Percentiles rank a stretch among this genome's conserved stretches.
Evolutionary conservation across 2,113 vertebrate species (phyloP).

Genomic region (Pheucticus melanocephalus): DNA sequence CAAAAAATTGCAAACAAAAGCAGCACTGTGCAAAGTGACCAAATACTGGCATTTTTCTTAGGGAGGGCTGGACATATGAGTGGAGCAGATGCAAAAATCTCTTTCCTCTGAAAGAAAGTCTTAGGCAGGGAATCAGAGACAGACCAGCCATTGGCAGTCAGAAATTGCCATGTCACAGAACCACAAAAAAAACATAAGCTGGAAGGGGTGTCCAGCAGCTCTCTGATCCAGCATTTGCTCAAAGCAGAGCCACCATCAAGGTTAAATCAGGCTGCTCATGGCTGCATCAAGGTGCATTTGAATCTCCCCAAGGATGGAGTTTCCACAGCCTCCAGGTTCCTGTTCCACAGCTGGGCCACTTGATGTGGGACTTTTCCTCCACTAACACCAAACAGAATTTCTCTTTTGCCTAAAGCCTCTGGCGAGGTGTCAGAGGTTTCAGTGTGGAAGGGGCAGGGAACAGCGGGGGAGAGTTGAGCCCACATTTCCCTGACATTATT

Average conservation of each 20-base stretch:
- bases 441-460: background rate
- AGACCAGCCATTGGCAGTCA: background rate
- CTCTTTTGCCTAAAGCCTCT: background rate
- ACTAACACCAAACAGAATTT: background rate
- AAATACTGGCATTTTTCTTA: background rate
- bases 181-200: accelerated
- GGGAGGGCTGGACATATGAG: background rate
- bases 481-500: accelerated
- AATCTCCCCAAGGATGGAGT: background rate
- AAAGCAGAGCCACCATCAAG: background rate
- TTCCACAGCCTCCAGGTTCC: background rate
- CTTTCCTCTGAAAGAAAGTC: background rate
- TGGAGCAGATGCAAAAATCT: background rate
- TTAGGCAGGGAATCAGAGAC: background rate
- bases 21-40: background rate
- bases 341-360: background rate
- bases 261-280: background rate
- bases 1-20: background rate
- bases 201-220: background rate
- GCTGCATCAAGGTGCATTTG: background rate
- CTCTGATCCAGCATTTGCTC: background rate
- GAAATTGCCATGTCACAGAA: background rate
- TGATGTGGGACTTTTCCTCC: background rate
- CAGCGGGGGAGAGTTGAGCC: background rate
- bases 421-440: background rate